Evolutionary conservation across 2,888 invertebrate species (phyloP), one percentile per base, ranked within the genome.

Genomic region (Buathra laborator): DNA sequence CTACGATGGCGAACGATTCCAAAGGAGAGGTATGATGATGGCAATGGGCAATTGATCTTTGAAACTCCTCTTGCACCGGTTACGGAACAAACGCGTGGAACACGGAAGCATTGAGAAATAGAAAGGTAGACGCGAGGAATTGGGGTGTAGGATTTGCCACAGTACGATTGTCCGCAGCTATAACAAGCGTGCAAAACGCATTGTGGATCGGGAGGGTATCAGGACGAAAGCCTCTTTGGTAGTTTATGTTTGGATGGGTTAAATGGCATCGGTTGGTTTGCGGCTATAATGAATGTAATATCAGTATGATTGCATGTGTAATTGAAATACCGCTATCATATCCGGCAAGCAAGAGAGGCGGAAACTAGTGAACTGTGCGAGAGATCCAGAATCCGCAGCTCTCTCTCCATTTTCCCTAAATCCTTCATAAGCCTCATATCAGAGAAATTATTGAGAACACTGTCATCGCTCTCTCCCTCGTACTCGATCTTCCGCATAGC

Each of bases 271-370:
- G 53, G 74, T 68, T 43, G 62, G 59, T 44, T 64, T 51, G 29
- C 71, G 51, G 77, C 66, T 84, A 81, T 81, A 85, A 87, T 83
- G 76, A 84, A 86, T 87, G 53, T 89, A 90, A 91, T 89, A 88
- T 86, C 86, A 85, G 78, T 86, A 90, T 87, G 89, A 90, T 90
- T 89, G 88, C 87, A 85, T 77, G 89, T 88, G 89, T 91, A 91
- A 92, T 91, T 91, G 90, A 90, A 92, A 92, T 88, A 87, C 88
- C 88, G 86, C 79, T 75, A 76, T 46, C 77, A 66, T 64, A 53
- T 72, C 53, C 32, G 48, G 48, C 37, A 51, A 83, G 37, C 46
- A 53, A 78, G 59, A 29, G 67, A 72, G 48, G 14, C 24, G 4
- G 37, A 37, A 53, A 64, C 66, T 43, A 43, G 51, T 66, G 53